Conservation (phyloP, 2,888 invertebrate genomes). For the Imbricaverruca yamaguchii region DNA sequence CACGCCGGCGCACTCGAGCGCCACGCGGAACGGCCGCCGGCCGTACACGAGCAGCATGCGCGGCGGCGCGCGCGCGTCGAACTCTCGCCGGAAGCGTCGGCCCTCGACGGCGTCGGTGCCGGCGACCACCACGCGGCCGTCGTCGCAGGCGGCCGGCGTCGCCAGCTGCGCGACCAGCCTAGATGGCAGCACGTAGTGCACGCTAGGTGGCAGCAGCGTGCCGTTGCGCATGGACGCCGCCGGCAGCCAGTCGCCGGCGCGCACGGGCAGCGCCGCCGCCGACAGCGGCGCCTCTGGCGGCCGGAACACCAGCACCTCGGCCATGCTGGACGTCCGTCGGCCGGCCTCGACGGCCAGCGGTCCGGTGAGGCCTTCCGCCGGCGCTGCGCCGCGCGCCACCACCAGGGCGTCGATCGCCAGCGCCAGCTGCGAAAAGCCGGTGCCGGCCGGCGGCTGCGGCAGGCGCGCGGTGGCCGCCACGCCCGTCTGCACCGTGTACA, state of each 20-base stretch:
- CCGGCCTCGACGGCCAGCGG: not conserved
- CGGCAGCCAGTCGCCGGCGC: not conserved
- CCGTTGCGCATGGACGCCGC: not conserved
- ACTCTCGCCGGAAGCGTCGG: not conserved
- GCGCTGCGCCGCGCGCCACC: not conserved
- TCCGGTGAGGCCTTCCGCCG: not conserved
- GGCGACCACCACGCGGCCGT: not conserved
- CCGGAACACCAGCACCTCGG: not conserved
- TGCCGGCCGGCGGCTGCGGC: not conserved
- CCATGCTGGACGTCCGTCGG: not conserved
- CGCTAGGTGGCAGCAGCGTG: not conserved
- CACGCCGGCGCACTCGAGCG: not conserved
- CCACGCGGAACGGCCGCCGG: not conserved
- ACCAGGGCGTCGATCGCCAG: not conserved
- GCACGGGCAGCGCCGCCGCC: not conserved
- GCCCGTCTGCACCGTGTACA: not conserved
- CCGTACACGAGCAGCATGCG: not conserved
- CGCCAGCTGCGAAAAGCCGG: not conserved
- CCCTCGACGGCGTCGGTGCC: not conserved
- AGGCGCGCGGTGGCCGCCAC: not conserved
- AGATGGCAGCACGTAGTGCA: not conserved
- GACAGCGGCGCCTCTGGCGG: not conserved
- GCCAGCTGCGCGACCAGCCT: not conserved
- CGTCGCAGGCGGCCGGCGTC: not conserved
- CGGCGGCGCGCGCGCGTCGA: not conserved